A percentile compares a stretch with the other conserved stretches of the same genome.
Conservation (phyloP, 2,797 vertebrate genomes). For the Odontamblyopus rebecca region DNA sequence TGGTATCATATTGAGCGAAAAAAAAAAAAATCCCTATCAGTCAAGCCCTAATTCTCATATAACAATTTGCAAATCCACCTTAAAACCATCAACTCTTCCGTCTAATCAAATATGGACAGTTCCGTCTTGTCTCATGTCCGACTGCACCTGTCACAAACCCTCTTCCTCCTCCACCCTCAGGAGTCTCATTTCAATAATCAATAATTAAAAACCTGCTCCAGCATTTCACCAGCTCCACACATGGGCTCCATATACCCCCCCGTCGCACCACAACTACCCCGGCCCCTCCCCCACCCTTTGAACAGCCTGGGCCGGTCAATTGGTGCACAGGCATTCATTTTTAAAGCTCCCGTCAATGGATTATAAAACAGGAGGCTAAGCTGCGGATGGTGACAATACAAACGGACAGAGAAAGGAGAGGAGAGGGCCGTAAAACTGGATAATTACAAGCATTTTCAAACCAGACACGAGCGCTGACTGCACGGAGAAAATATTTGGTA, state of each 20-base stretch:
- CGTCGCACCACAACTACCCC: background rate
- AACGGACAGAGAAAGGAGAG: conserved; percentile 10
- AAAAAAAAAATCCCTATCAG: too few species aligned
- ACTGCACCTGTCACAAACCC: conserved; percentile 7
- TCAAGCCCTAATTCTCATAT: conserved; percentile 3
- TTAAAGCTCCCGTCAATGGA: conserved; percentile 61
- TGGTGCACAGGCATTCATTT: conserved; percentile 73
- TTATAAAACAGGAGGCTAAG: conserved; percentile 52
- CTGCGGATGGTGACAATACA: conserved; percentile 29
- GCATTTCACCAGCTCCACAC: conserved; percentile 75
- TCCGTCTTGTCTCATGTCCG: background rate
- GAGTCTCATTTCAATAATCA: conserved; percentile 78
- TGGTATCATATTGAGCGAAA: too few species aligned
- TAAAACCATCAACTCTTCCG: background rate
- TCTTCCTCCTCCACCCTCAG: conserved; percentile 39
- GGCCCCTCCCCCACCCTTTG: conserved; percentile 10
- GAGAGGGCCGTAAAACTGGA: conserved; percentile 7
- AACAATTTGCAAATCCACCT: background rate
- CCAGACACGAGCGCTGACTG: background rate
- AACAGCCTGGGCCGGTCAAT: conserved; percentile 39
- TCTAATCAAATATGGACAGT: conserved; percentile 5
- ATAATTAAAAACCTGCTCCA: conserved; percentile 74
- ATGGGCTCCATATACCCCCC: conserved; percentile 58
- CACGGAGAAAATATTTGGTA: background rate
- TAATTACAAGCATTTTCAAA: conserved; percentile 17